phyloP scores from a whole-genome alignment of 2,797 vertebrate species.

The Rhinoraja longicauda region DNA sequence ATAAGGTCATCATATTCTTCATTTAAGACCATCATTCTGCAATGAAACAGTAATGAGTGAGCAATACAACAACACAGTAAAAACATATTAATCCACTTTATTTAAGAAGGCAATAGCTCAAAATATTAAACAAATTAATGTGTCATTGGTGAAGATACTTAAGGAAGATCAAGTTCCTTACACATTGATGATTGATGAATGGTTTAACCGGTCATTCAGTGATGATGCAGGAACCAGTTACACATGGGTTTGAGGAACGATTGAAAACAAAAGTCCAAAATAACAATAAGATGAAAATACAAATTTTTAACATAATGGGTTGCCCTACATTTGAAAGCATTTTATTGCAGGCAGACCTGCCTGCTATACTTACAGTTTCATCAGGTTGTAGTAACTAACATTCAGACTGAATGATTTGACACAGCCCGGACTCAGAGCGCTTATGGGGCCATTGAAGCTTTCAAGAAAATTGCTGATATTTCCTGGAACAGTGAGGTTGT shows the following conservation, averaged over 20 bases:
- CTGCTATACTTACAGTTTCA: conserved; percentile 2
- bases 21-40: neutral
- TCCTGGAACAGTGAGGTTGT: neutral
- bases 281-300: neutral
- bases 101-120: neutral
- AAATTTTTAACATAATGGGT: neutral
- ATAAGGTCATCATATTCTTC: neutral
- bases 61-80: neutral
- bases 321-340: neutral
- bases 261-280: neutral
- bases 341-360: no score
- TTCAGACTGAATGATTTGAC: neutral
- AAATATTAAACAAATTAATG: neutral
- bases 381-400: neutral
- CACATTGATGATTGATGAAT: neutral
- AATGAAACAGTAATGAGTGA: neutral
- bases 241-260: neutral
- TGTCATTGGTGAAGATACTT: neutral
- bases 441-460: neutral
- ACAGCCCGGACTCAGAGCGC: conserved; percentile 2
- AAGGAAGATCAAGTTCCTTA: neutral
- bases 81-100: neutral
- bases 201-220: neutral
- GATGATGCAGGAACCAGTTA: no score
- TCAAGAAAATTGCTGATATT: neutral